Conservation (phyloP, 2,113 vertebrate species). For the Myanophis thanlyinensis region DNA sequence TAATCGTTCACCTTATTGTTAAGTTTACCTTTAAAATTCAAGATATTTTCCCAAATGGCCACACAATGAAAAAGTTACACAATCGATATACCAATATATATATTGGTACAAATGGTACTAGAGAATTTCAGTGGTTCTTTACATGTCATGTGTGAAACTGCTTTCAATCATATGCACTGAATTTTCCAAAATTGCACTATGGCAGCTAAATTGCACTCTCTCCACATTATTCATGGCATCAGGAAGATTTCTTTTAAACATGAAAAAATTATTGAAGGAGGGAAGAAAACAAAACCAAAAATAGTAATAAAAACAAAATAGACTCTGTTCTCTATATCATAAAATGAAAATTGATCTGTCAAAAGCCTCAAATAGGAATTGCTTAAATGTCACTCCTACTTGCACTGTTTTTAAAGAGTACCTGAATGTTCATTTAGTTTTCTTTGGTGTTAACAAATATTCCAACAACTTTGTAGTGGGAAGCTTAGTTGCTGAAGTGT, state of each 20-base stretch:
- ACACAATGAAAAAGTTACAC: neutral
- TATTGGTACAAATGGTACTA: neutral
- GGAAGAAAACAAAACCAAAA: neutral
- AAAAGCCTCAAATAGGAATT: slow-evolving; percentile 13
- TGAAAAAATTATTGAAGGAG: slow-evolving; percentile 10
- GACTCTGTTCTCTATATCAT: neutral
- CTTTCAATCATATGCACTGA: neutral
- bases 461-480: neutral
- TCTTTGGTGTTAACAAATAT: neutral
- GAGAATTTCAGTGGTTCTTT: neutral
- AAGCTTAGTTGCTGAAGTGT: neutral
- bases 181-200: neutral
- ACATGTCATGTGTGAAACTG: neutral
- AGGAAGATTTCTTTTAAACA: neutral
- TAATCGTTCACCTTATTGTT: neutral
- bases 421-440: neutral
- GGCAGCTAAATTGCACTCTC: neutral
- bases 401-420: neutral
- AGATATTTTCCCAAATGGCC: neutral
- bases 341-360: neutral
- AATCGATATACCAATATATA: neutral
- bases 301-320: neutral
- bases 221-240: neutral
- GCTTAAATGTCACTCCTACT: neutral
- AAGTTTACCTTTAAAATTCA: neutral